Conservation (phyloP, 2,888 invertebrate species). For the Cheiracanthium punctorium region DNA sequence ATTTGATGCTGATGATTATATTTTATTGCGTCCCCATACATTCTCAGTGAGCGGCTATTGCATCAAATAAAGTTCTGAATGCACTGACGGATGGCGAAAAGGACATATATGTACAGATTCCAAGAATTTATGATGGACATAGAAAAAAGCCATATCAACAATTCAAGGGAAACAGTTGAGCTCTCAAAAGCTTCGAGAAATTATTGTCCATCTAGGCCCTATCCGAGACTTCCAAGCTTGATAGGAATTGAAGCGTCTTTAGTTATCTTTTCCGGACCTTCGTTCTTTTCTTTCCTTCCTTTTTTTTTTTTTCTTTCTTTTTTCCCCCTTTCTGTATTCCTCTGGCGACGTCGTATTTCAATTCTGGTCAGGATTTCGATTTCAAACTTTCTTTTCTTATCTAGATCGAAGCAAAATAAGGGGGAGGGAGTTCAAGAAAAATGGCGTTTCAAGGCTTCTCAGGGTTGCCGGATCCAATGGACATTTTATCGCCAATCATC, state of each 20-base stretch:
- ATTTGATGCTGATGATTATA: background rate
- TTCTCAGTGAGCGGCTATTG: constrained; percentile 28
- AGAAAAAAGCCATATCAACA: constrained; percentile 56
- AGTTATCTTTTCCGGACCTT: constrained; percentile 58
- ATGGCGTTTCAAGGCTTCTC: constrained; percentile 18
- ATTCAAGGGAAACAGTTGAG: constrained; percentile 46
- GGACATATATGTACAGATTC: constrained; percentile 58
- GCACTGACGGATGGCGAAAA: constrained; percentile 54
- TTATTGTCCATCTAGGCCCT: constrained; percentile 46
- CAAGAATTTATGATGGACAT: constrained; percentile 49
- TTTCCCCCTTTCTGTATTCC: constrained; percentile 53
- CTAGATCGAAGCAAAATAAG: constrained; percentile 49
- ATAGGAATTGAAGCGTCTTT: constrained; percentile 47
- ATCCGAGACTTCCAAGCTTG: constrained; percentile 17
- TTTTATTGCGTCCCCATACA: background rate
- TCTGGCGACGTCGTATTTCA: constrained; percentile 67
- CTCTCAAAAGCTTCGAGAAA: constrained; percentile 52
- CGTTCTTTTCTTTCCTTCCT: constrained; percentile 9
- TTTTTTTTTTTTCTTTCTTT: constrained; percentile 25
- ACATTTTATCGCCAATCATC: constrained; percentile 63
- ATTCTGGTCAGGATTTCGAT: constrained; percentile 69
- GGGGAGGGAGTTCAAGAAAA: constrained; percentile 17
- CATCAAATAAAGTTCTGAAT: constrained; percentile 56
- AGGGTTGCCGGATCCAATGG: constrained; percentile 59
- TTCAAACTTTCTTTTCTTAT: constrained; percentile 64